Conservation (phyloP, 2,113 vertebrate genomes). For the Pseudorasbora parva region DNA sequence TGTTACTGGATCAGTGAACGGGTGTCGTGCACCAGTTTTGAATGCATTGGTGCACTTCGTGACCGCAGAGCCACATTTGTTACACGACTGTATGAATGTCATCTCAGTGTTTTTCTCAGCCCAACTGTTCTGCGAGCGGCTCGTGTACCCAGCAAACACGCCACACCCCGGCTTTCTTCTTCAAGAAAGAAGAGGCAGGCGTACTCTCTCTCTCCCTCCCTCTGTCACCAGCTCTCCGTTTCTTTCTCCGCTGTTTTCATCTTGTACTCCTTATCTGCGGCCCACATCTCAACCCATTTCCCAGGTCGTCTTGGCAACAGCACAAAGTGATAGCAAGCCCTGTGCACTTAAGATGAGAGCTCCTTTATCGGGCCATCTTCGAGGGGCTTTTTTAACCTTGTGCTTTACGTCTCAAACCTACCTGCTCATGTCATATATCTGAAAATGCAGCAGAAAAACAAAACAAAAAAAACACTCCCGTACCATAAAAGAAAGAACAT, state of each 20-base stretch:
- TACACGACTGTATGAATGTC: slow-evolving; percentile 31
- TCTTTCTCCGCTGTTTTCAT: slow-evolving; percentile 42
- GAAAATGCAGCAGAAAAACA: neutral
- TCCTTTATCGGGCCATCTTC: slow-evolving; percentile 73
- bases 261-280: slow-evolving; percentile 65
- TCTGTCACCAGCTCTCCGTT: slow-evolving; percentile 30
- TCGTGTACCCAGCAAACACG: slow-evolving; percentile 1
- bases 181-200: neutral
- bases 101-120: slow-evolving; percentile 12
- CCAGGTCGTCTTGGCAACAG: slow-evolving; percentile 76
- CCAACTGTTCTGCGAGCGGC: neutral
- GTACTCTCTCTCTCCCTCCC: neutral
- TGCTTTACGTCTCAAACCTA: slow-evolving; percentile 33
- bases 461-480: neutral
- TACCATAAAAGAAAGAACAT: neutral
- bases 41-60: slow-evolving; percentile 1
- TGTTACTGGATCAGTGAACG: slow-evolving; percentile 3
- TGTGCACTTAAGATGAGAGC: slow-evolving; percentile 63
- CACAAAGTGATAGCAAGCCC: slow-evolving; percentile 63
- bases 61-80: slow-evolving; percentile 42
- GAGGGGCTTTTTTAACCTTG: slow-evolving; percentile 62
- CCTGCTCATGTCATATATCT: neutral
- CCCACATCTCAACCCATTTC: slow-evolving; percentile 75
- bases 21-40: slow-evolving; percentile 53
- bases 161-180: slow-evolving; percentile 25